phyloP scores from a whole-genome alignment of 2,113 vertebrate species.

The Phalacrocorax pelagicus region DNA sequence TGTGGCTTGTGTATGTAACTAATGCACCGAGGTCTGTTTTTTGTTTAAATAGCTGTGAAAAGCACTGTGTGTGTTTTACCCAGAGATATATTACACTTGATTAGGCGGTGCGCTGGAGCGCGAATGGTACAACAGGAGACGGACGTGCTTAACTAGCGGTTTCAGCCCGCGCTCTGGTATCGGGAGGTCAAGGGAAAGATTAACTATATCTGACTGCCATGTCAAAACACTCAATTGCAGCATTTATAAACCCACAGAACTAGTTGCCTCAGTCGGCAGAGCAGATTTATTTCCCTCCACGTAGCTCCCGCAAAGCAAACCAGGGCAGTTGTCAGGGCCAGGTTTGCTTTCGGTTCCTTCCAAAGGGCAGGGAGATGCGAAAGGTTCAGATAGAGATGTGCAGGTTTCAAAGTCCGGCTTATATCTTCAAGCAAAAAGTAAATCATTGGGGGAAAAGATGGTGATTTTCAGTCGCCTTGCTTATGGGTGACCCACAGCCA shows the following conservation, averaged over 20 bases:
- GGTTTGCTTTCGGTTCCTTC: background rate
- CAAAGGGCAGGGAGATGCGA: background rate
- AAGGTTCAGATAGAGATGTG: background rate
- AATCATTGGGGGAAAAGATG: background rate
- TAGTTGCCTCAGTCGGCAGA: background rate
- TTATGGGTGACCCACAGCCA: background rate
- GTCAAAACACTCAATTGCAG: conserved; percentile 68
- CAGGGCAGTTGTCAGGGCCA: background rate
- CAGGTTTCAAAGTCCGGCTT: background rate
- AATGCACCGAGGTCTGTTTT: background rate
- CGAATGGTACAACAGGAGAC: conserved; percentile 63
- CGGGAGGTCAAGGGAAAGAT: conserved; percentile 63
- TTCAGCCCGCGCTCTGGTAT: background rate
- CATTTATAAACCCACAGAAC: conserved; percentile 57
- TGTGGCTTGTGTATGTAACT: background rate
- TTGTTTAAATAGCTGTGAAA: conserved; percentile 70
- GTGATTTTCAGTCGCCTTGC: background rate
- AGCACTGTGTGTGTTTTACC: conserved; percentile 61
- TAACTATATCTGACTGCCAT: conserved; percentile 63
- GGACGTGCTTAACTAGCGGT: conserved; percentile 48
- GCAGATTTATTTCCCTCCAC: conserved; percentile 9
- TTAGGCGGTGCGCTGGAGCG: conserved; percentile 67
- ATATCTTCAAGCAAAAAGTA: background rate
- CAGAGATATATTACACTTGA: conserved; percentile 70
- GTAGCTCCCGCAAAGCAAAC: background rate